phyloP scores from a whole-genome alignment of 23 tunicate species.

The Trididemnum clinides region DNA sequence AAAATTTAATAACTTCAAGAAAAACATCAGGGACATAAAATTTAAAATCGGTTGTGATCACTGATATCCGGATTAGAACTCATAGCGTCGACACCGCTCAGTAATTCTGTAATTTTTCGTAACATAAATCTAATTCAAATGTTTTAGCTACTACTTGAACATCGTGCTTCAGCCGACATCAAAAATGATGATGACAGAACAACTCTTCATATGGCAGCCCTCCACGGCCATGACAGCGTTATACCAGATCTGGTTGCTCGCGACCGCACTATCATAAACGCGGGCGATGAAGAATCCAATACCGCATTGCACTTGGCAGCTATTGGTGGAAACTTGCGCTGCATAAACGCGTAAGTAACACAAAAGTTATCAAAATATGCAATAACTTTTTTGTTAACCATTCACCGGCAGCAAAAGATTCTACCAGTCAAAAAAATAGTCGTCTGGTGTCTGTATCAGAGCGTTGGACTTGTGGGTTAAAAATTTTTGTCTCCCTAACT shows the following conservation, averaged over 20 bases:
- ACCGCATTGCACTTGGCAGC: conserved; percentile 94
- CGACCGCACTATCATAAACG: conserved; percentile 74
- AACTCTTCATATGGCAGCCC: conserved; percentile 95
- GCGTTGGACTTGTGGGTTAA: no score
- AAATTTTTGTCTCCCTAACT: no score
- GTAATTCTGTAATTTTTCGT: neutral
- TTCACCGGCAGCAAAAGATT: no score
- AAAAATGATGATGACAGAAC: conserved; percentile 96
- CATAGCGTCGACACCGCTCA: no score
- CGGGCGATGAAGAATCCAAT: conserved; percentile 93
- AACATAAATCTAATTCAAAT: neutral
- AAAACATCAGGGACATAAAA: no score
- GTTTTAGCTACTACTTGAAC: conserved; percentile 65
- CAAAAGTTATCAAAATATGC: no score
- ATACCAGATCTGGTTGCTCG: conserved; percentile 71
- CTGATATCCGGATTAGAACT: no score
- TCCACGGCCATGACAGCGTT: conserved; percentile 78
- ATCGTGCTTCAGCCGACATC: conserved; percentile 81
- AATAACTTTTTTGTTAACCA: no score
- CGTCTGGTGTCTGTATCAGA: no score
- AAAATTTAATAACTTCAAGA: no score
- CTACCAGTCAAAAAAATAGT: no score
- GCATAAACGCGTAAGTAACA: conserved; percentile 75
- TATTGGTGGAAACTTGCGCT: conserved; percentile 85
- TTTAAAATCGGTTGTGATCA: no score